Evolutionary conservation across 2,888 invertebrate genomes (phyloP), one percentile per base, ranked within the genome.

Genomic region (Chloroclysta siterata): DNA sequence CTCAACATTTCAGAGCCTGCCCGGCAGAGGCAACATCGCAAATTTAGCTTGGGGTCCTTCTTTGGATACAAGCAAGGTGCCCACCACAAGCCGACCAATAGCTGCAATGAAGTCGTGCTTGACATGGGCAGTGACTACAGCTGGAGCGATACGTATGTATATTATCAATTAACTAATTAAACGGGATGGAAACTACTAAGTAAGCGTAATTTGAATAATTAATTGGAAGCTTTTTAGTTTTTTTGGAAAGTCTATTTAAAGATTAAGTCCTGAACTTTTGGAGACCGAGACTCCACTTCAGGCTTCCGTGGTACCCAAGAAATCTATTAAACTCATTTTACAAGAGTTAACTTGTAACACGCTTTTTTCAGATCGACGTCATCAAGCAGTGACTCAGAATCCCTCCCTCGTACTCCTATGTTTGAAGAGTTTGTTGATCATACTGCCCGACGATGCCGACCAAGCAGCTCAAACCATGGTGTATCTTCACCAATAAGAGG

Each of bases 51-150:
- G 53, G 93, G 93, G 0, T 93, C 93, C 0, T 85, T 93, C 69
- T 93, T 93, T 69, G 89, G 90, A 2, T 88, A 90, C 74, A 84
- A 87, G 65, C 70, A 83, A 56, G 68, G 79, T 42, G n/a, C 79
- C 2, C 66, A 78, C 0, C 81, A 83, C 39, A 89, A 87, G 46
- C 76, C 84, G 0, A 68, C 87, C 0, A 79, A 74, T 58, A 85
- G 83, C 67, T 87, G 87, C 77, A 89, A 81, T 39, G 92, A 93
- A 5, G 87, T 90, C 0, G 88, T 93, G 0, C 82, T 93, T 2
- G 93, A 93, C 68, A 90, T 93, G 66, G 91, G 88, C 66, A 93
- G 91, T 59, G 93, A 93, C 66, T 87, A 81, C 70, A 92, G 90
- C 57, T 93, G 91, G 88, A 93, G 91, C 64, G 92, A 93, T 61